Percentiles rank a stretch among this genome's conserved stretches.
Evolutionary conservation across 2,113 vertebrate genomes (phyloP).

Genomic region (Recurvirostra avosetta): DNA sequence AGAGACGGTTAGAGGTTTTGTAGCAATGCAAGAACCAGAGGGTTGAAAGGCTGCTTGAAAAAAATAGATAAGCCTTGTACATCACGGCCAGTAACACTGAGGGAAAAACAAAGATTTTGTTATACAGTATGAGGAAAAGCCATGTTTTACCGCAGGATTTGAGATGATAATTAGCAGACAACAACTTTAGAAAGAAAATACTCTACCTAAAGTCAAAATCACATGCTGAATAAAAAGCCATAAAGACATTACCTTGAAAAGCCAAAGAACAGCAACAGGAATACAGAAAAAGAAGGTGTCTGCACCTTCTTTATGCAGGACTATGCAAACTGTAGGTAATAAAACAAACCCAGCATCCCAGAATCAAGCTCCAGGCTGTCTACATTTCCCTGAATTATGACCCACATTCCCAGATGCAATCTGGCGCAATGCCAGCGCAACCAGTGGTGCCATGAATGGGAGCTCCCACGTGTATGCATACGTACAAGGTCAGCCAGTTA

Average conservation of each 20-base stretch:
- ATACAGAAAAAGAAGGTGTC: neutral
- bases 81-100: neutral
- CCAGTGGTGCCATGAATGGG: neutral
- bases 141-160: neutral
- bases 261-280: neutral
- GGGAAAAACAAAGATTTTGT: neutral
- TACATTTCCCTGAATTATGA: neutral
- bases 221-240: neutral
- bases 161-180: neutral
- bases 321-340: neutral
- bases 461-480: rapidly evolving
- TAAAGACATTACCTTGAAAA: neutral
- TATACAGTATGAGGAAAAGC: neutral
- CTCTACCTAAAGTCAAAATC: neutral
- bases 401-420: neutral
- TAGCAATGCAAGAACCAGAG: neutral
- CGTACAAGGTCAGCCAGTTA: neutral
- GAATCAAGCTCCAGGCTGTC: neutral
- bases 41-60: neutral
- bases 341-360: neutral
- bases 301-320: neutral
- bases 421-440: neutral
- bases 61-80: neutral
- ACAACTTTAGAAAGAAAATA: neutral
- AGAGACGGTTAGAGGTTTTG: neutral